Evolutionary conservation across 2,113 vertebrate genomes (phyloP), one percentile per base, ranked within the genome.

Genomic region (Ictalurus furcatus): DNA sequence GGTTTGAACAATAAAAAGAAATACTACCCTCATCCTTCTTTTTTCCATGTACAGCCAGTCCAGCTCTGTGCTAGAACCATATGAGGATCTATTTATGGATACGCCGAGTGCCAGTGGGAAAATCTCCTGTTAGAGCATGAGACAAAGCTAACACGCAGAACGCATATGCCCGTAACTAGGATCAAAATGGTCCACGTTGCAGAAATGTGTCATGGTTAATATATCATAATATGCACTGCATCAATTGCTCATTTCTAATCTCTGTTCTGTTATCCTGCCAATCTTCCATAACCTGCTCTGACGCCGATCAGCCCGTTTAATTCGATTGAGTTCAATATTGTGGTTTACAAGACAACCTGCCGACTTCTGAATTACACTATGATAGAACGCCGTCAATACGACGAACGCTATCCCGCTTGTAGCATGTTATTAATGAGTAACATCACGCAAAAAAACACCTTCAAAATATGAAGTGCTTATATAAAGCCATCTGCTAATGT

Each of bases 31-130:
- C 89, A 92, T 30, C 40, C 73, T 82, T 88, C 44, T 48, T 82
- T 91, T 93, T 90, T 92, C 91, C 61, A 44, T 88, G 82, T 92
- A 91, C 44, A 48, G 5, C 92, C 44, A 59, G 52, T n/a, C 69
- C 78, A 67, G 56, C 93, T 58, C 74, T 71, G 61, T 79, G 63
- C 92, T 92, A 91, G 90, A 85, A 92, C 89, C 92, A 92, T 90
- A 93, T 89, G 90, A 94, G 88, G 86, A 87, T 88, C 94, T 94
- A 94, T 92, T 94, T 92, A 94, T 95, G 95, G 92, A 91, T 84
- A 82, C 85, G 65, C 17, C 80, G 69, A 79, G 92, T 89, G 87
- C 90, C 92, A 90, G 85, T 86, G 79, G 73, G 91, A 93, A 93
- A 92, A 93, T 92, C 92, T 93, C 90, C 91, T 88, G 40, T 88